phyloP scores from a whole-genome alignment of 2,113 vertebrate genomes.

The Otis tarda region DNA sequence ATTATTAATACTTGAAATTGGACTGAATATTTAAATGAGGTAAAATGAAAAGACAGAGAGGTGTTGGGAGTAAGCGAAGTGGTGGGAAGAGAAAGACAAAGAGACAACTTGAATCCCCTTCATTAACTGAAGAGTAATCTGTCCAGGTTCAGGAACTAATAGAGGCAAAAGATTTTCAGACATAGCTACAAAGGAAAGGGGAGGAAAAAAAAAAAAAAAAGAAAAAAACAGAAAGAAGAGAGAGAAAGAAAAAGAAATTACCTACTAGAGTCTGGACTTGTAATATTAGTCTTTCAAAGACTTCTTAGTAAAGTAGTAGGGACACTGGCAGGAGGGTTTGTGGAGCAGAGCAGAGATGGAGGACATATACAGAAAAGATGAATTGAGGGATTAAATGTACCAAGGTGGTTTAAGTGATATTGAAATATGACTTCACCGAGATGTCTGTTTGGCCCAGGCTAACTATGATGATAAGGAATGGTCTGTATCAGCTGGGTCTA shows the following conservation, averaged over 20 bases:
- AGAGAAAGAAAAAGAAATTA: background rate
- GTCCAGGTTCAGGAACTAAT: background rate
- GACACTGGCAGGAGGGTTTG: background rate
- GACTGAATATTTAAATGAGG: slow-evolving; percentile 76
- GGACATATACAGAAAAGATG: slow-evolving; percentile 39
- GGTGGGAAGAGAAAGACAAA: slow-evolving; percentile 37
- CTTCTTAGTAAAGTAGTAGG: slow-evolving; percentile 22
- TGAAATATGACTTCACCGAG: background rate
- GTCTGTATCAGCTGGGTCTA: background rate
- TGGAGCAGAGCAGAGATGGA: background rate
- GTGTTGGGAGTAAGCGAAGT: background rate
- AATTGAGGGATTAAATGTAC: slow-evolving; percentile 42
- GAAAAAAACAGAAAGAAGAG: too few relatives aligned
- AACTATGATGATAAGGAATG: background rate
- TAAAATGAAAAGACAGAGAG: slow-evolving; percentile 66
- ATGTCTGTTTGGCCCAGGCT: background rate
- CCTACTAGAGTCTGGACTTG: slow-evolving; percentile 13
- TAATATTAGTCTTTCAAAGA: slow-evolving; percentile 58
- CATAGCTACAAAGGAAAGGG: background rate
- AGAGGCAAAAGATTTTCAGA: background rate
- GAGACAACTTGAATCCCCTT: slow-evolving; percentile 40
- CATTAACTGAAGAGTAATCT: slow-evolving; percentile 20
- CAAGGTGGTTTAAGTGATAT: background rate
- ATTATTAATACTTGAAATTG: slow-evolving; percentile 76
- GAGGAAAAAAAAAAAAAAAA: background rate